Conservation (phyloP, 2,113 vertebrate genomes). For the Nycticorax nycticorax region DNA sequence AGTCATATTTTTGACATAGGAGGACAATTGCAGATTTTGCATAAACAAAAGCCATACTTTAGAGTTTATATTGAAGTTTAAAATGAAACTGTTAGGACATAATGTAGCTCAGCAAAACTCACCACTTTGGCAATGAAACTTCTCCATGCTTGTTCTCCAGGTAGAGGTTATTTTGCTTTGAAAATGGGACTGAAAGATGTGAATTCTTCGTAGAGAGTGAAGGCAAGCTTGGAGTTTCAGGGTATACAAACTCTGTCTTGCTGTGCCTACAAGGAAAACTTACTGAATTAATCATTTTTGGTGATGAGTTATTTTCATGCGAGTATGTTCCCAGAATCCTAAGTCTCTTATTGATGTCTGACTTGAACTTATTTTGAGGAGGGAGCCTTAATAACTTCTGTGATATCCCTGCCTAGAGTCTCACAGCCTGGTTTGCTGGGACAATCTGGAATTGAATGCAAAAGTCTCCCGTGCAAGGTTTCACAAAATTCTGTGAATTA, state of each 20-base stretch:
- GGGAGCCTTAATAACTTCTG: neutral
- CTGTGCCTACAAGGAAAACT: neutral
- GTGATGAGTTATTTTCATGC: neutral
- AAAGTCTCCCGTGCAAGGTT: neutral
- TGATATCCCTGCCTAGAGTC: neutral
- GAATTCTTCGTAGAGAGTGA: neutral
- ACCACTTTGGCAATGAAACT: neutral
- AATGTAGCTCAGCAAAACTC: neutral
- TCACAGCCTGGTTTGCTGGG: neutral
- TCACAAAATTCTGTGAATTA: neutral
- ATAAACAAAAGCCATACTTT: neutral
- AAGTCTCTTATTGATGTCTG: neutral
- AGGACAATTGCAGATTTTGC: neutral
- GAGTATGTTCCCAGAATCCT: neutral
- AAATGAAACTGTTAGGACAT: neutral
- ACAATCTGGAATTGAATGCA: neutral
- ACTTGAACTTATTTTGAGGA: neutral
- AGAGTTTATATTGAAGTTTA: neutral
- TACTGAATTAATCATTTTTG: neutral
- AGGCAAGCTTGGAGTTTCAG: neutral
- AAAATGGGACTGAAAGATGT: neutral
- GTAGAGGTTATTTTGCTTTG: neutral
- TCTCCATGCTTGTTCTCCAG: neutral
- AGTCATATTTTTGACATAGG: neutral
- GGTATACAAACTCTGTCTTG: neutral